A percentile compares a stretch with the other conserved stretches of the same genome.
Evolutionary conservation across 2,797 vertebrate genomes (phyloP).

Genomic region (Psittacula echo): DNA sequence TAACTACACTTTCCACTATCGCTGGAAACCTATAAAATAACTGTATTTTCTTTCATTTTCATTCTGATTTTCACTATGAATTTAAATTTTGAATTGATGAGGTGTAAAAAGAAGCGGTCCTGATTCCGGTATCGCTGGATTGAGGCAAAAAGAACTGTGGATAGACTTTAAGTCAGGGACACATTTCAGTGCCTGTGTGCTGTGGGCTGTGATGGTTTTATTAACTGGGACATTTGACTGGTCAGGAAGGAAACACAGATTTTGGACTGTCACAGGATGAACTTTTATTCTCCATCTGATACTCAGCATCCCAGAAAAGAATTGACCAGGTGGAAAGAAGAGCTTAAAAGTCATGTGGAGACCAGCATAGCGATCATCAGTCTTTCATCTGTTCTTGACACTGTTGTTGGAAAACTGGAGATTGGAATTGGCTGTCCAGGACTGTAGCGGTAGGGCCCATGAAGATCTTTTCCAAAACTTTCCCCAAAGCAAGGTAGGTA

Average conservation of each 20-base stretch:
- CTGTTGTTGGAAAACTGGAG: background rate
- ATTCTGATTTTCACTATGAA: background rate
- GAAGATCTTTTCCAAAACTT: background rate
- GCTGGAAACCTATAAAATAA: background rate
- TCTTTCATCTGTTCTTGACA: background rate
- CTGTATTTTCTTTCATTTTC: background rate
- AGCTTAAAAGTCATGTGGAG: background rate
- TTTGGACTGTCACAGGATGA: background rate
- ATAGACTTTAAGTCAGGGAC: background rate
- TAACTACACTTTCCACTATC: background rate
- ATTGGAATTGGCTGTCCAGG: background rate
- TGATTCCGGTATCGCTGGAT: rapidly evolving
- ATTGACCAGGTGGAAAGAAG: background rate
- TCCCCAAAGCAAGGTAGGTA: background rate
- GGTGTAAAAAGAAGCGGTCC: background rate
- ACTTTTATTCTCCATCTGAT: background rate
- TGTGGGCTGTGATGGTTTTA: background rate
- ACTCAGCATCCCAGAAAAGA: background rate
- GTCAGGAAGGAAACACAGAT: background rate
- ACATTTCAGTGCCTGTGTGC: background rate
- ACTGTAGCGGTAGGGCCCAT: background rate
- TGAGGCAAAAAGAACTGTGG: background rate
- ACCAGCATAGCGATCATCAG: background rate
- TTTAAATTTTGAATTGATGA: background rate
- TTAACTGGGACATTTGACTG: background rate